Evolutionary conservation across 2,113 vertebrate species (phyloP), one percentile per base, ranked within the genome.

Genomic region (Protobothrops flavoviridis): DNA sequence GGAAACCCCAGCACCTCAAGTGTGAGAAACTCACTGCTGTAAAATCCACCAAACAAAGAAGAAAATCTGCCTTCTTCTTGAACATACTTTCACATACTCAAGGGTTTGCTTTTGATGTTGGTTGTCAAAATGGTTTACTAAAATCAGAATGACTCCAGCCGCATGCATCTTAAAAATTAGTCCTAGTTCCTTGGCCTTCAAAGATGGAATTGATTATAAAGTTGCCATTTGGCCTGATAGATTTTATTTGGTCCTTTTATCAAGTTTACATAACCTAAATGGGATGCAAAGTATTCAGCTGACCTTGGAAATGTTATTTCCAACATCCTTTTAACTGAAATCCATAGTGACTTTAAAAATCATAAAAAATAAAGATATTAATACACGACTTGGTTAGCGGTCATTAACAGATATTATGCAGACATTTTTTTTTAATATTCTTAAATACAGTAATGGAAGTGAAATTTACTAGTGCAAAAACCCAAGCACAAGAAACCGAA

Each of bases 61-160:
- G 90, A 91, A 20, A 7, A 90, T 61, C 21, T 52, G 4, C 23
- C 85, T 8, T 87, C 43, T 64, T 87, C 43, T n/a, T 92, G 94
- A 91, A 86, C 48, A 50, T 50, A 50, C 8, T 50, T 10, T 91
- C 52, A 11, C 91, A 50, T 0, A 1, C 23, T 87, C n/a, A 91
- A 11, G 6, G 3, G 5, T 81, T 95, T 91, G 94, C 93, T 87
- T 94, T 92, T 92, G 93, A 94, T 94, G 50, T 48, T 45, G 50
- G 81, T 87, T 90, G 59, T 87, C 91, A 64, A 56, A 69, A 91
- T 23, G n/a, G 52, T 74, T 33, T 93, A 5, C 89, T 92, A 74
- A 90, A 87, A 90, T 45, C 39, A 57, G 55, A 89, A 48, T 91
- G 23, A 81, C 91, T 92, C 24, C 20, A 21, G 3, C 87, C 52